Evolutionary conservation across 2,888 invertebrate genomes (phyloP).

Genomic region (Parochlus steinenii): DNA sequence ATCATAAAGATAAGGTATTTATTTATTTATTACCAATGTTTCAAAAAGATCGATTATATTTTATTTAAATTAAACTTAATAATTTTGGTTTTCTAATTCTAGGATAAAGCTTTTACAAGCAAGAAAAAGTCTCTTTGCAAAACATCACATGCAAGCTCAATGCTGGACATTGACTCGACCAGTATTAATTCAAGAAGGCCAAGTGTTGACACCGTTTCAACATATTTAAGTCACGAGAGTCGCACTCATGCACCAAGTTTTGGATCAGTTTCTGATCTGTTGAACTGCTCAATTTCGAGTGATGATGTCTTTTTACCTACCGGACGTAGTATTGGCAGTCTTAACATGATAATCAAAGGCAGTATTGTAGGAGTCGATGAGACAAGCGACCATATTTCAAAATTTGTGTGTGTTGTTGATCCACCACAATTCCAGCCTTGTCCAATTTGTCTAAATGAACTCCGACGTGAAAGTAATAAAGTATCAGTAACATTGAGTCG

Average conservation of each 20-base stretch:
- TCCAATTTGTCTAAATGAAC: conserved; percentile 47
- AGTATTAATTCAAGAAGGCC: conserved; percentile 64
- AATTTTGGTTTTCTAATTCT: too few species aligned
- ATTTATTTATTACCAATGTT: not conserved
- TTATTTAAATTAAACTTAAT: too few species aligned
- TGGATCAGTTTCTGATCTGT: conserved; percentile 43
- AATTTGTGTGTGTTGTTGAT: conserved; percentile 50
- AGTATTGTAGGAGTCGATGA: conserved; percentile 22
- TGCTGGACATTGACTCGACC: conserved; percentile 50
- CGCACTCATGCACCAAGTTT: conserved; percentile 39
- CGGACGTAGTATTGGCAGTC: conserved; percentile 19
- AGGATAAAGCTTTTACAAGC: conserved; percentile 1
- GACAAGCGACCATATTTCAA: conserved; percentile 41
- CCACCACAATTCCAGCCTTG: conserved; percentile 49
- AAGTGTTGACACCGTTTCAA: conserved; percentile 76
- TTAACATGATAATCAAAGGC: conserved; percentile 12
- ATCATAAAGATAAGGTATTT: conserved; percentile 3
- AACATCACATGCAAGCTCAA: conserved; percentile 10
- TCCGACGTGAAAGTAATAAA: conserved; percentile 31
- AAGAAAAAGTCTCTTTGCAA: conserved; percentile 10
- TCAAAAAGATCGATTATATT: conserved; percentile 3
- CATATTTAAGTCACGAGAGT: conserved; percentile 75
- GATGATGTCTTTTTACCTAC: conserved; percentile 45
- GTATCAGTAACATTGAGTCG: conserved; percentile 48
- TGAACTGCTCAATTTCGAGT: conserved; percentile 54